These are phyloP conservation scores for Tetropium fuscum DNA, from an alignment of 2,888 invertebrate genomes.

Conservation along the genomic window DNA sequence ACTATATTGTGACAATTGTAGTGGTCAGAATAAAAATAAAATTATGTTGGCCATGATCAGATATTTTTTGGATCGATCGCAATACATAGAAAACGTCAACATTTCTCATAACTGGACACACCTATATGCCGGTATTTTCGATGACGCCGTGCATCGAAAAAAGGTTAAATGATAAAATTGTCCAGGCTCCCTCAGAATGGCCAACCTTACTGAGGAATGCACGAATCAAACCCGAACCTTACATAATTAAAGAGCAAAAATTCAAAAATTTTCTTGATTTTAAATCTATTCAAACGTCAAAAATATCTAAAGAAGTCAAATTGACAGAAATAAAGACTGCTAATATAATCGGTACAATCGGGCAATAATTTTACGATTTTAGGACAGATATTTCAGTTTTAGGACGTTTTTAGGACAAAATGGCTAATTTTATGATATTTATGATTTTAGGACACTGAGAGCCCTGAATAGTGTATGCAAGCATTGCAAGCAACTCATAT, in stretches of 20 bases:
- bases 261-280: not conserved
- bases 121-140: not conserved
- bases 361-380: no score
- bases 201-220: not conserved
- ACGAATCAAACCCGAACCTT: not conserved
- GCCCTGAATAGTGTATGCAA: no score
- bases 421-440: no score
- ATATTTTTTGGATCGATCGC: not conserved
- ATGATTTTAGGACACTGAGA: no score
- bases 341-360: no score
- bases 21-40: conserved; percentile 24
- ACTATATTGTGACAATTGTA: conserved; percentile 26
- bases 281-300: no score
- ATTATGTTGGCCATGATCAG: conserved; percentile 1
- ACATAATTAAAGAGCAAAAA: not conserved
- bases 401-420: no score
- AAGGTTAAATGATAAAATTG: no score
- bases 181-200: not conserved
- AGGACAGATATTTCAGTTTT: no score
- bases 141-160: not conserved
- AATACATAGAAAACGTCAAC: not conserved
- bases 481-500: no score
- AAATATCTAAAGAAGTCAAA: no score
- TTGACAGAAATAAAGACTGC: no score
- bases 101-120: not conserved